A percentile compares a stretch with the other conserved stretches of the same genome.
These are phyloP conservation scores for zebrafish (Danio rerio) DNA, from an alignment of 2,113 vertebrate species.

Conservation along the genomic window DNA sequence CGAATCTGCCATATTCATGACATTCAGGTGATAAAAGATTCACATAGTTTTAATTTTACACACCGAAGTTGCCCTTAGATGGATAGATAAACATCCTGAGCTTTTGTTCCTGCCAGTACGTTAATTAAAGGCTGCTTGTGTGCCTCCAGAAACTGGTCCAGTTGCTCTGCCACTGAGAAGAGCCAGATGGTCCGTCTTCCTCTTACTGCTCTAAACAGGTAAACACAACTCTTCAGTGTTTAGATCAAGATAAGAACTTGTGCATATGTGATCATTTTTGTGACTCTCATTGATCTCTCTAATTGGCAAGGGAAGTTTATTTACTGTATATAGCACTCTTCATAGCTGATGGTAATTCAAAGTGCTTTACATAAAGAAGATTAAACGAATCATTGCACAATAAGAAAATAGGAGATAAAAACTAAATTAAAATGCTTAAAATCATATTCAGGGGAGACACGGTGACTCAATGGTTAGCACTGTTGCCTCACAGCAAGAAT, in stretches of 20 bases:
- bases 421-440: too few species aligned
- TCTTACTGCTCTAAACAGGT: slow-evolving; percentile 83
- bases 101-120: background rate
- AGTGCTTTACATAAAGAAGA: too few species aligned
- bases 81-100: background rate
- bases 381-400: too few species aligned
- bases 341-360: background rate
- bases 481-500: too few species aligned
- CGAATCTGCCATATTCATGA: background rate
- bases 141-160: slow-evolving; percentile 75
- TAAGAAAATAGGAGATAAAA: too few species aligned
- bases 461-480: too few species aligned
- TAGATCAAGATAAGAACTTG: background rate
- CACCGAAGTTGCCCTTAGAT: background rate
- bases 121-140: background rate
- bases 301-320: background rate
- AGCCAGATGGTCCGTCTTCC: slow-evolving; percentile 79
- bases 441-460: too few species aligned
- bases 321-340: too few species aligned
- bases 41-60: background rate
- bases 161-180: slow-evolving; percentile 77
- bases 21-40: background rate
- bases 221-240: slow-evolving; percentile 13
- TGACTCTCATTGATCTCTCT: background rate
- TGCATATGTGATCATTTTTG: background rate